Evolutionary conservation across 2,888 invertebrate species (phyloP).

Genomic region (Lydus trimaculatus): DNA sequence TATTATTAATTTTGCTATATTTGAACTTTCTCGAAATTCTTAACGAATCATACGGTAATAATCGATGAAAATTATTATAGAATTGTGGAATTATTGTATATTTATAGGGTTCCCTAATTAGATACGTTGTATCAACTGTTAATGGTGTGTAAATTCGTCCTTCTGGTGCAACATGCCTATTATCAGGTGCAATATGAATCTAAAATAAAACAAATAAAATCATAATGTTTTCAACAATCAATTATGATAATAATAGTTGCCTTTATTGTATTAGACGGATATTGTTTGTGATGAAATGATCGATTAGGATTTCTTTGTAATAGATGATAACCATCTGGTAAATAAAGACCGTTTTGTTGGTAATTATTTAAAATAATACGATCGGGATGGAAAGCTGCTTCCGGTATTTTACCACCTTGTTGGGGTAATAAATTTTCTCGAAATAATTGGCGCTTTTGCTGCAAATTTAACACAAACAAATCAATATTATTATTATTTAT

Average conservation of each 20-base stretch:
- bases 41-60: slow-evolving; percentile 28
- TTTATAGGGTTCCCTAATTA: slow-evolving; percentile 60
- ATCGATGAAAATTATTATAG: slow-evolving; percentile 17
- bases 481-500: not conserved
- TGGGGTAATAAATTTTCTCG: slow-evolving; percentile 69
- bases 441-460: slow-evolving; percentile 69
- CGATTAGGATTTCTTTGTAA: slow-evolving; percentile 56
- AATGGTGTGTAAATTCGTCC: slow-evolving; percentile 61
- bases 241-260: slow-evolving; percentile 19
- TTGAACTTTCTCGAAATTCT: slow-evolving; percentile 19
- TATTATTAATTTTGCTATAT: slow-evolving; percentile 16
- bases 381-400: slow-evolving; percentile 68
- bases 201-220: slow-evolving; percentile 37
- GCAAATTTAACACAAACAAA: slow-evolving; percentile 28
- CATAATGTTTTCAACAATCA: not conserved
- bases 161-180: slow-evolving; percentile 63
- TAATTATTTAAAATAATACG: slow-evolving; percentile 67
- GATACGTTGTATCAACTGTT: slow-evolving; percentile 67
- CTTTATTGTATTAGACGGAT: slow-evolving; percentile 36
- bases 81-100: slow-evolving; percentile 17
- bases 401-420: slow-evolving; percentile 70
- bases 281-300: slow-evolving; percentile 29
- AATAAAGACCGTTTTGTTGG: slow-evolving; percentile 68
- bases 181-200: slow-evolving; percentile 64
- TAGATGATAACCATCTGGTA: slow-evolving; percentile 67